phyloP scores from a whole-genome alignment of 2,888 invertebrate species.

The Meandrusa payeni region DNA sequence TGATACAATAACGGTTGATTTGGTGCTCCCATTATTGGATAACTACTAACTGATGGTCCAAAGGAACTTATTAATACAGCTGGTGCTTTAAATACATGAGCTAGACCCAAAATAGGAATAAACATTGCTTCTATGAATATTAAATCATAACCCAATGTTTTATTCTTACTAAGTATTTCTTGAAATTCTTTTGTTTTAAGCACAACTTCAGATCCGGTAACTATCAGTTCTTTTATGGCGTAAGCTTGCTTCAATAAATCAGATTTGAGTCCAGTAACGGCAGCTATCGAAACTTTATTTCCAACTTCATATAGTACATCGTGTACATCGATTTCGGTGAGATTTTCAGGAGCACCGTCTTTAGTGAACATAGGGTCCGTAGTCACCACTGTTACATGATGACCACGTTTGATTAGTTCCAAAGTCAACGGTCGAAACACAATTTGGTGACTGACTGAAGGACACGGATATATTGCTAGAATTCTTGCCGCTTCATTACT shows the following conservation, averaged over 20 bases:
- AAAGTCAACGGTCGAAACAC: constrained; percentile 54
- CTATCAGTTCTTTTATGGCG: not conserved
- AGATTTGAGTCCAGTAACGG: not conserved
- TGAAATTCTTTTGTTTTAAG: not conserved
- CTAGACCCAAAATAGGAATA: not conserved
- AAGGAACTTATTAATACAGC: constrained; percentile 1
- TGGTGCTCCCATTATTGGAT: constrained; percentile 1
- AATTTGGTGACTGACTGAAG: constrained; percentile 69
- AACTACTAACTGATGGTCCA: not conserved
- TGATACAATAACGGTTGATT: constrained; percentile 9
- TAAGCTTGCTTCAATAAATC: not conserved
- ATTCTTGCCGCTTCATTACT: constrained; percentile 37
- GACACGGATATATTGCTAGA: constrained; percentile 50
- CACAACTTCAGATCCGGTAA: not conserved
- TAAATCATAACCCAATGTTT: not conserved
- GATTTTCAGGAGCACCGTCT: constrained; percentile 44
- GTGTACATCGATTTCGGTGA: constrained; percentile 56
- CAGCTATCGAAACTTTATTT: not conserved
- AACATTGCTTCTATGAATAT: constrained; percentile 1
- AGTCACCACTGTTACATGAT: constrained; percentile 62
- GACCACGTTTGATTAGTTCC: constrained; percentile 61
- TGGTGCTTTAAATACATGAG: constrained; percentile 1
- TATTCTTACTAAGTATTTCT: not conserved
- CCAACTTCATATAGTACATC: constrained; percentile 36
- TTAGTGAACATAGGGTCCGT: constrained; percentile 51